A percentile compares a stretch with the other conserved stretches of the same genome.
These are phyloP conservation scores for Ispidina picta DNA, from an alignment of 2,797 vertebrate genomes.

Conservation along the genomic window DNA sequence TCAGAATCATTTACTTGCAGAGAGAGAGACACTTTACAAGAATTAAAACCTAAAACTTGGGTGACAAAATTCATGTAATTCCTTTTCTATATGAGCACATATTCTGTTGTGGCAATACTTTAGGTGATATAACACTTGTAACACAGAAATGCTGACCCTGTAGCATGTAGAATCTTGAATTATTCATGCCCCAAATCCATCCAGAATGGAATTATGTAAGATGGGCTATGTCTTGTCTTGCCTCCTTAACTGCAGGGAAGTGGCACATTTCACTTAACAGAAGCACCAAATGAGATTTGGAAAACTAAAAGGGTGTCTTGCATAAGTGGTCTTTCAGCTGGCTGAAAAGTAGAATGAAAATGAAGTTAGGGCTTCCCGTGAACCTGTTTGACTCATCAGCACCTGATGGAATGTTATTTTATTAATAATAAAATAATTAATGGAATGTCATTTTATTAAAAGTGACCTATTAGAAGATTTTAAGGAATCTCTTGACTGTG, in stretches of 20 bases:
- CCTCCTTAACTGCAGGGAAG: neutral
- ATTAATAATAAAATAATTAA: neutral
- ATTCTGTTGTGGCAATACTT: neutral
- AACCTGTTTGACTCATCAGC: neutral
- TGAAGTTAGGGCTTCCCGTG: neutral
- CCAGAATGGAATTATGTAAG: neutral
- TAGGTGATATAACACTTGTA: neutral
- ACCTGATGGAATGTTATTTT: neutral
- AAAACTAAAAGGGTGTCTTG: neutral
- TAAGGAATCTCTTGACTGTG: neutral
- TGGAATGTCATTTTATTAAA: neutral
- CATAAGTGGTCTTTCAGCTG: neutral
- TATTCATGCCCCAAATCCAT: neutral
- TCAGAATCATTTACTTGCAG: neutral
- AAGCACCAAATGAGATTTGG: neutral
- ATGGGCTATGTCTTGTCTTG: neutral
- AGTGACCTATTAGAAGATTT: neutral
- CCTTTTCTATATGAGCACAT: neutral
- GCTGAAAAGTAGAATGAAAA: conserved; percentile 1
- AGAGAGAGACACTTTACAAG: neutral
- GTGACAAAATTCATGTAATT: neutral
- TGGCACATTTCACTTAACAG: neutral
- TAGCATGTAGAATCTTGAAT: neutral
- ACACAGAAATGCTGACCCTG: neutral
- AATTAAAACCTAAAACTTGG: neutral